Conservation (phyloP, 2,797 vertebrate species). For the Pangasius djambal region DNA sequence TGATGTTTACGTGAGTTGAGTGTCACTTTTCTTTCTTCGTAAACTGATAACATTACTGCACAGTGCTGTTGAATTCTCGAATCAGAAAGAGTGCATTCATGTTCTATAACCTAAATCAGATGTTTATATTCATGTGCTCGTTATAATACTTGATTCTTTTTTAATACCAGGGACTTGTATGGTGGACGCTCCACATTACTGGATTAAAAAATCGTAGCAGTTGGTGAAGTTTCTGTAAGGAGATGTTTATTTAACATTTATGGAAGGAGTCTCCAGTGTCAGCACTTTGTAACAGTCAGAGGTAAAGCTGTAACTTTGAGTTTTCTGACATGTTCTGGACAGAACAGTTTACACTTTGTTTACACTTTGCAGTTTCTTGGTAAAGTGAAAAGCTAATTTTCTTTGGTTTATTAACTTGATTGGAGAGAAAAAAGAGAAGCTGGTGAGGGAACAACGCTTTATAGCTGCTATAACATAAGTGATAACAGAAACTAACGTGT, state of each 20-base stretch:
- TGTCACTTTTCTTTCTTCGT: constrained; percentile 14
- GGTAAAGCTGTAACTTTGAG: neutral
- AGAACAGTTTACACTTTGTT: neutral
- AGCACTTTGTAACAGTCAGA: neutral
- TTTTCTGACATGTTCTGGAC: neutral
- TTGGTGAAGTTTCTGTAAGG: neutral
- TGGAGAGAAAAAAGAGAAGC: neutral
- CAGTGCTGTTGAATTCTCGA: neutral
- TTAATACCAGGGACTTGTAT: neutral
- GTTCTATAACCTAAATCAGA: neutral
- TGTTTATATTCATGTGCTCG: neutral
- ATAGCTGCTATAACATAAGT: neutral
- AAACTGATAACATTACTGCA: constrained; percentile 17
- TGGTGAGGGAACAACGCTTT: neutral
- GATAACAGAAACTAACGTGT: neutral
- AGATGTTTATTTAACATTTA: neutral
- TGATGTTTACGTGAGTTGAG: constrained; percentile 19
- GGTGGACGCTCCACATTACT: neutral
- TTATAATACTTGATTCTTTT: neutral
- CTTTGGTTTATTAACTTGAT: neutral
- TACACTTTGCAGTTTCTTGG: neutral
- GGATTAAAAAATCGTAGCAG: neutral
- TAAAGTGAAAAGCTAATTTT: neutral
- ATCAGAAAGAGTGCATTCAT: neutral
- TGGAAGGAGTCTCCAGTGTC: neutral